Base-by-base conservation (phyloP, 1,140 invertebrate genomes). In the Sminthurides bifidus region DNA sequence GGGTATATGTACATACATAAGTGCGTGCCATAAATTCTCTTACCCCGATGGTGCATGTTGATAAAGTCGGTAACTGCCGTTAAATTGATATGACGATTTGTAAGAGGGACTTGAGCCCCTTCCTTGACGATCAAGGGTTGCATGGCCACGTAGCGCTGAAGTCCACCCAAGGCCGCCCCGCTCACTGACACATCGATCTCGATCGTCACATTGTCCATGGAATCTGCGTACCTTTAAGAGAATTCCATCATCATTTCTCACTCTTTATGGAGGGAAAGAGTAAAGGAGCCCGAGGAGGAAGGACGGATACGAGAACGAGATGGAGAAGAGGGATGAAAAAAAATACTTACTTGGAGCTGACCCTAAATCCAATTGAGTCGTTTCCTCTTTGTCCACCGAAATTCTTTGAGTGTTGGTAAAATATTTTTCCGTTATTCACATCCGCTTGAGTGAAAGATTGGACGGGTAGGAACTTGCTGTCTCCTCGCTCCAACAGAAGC, bases 381-480 rank as follows among this genome's bases (percentile, higher is more conserved):
- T 59, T 61, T 23, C 38, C 57, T 37, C 49, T 55, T 45, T 60
- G 59, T 38, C 54, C 56, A 19, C 52, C 15, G n/a, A 52, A 56
- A 24, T 49, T 41, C 45, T 59, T 60, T 10, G 55, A 26, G 54
- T 64, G 63, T 30, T 64, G 59, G 48, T 61, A 64, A 58, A 56
- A 64, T 31, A 64, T 57, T 50, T 64, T 64, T 21, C 63, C 63
- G 44, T 56, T 64, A 54, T 61, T 64, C 33, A 64, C 57, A 59
- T 64, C 63, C 33, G 63, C 49, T 33, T 64, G 63, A 5, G 56
- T 59, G 43, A 64, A 64, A n/a, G 54, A 38, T 3, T 35, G 26
- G 15, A 59, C 59, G 21, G 59, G 56, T 12, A 31, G 19, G 41
- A 64, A 64, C 17, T 56, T 61, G 45, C 59, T 64, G 31, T 60